Evolutionary conservation across 2,113 vertebrate genomes (phyloP).

Genomic region (Leptobrachium leishanense): DNA sequence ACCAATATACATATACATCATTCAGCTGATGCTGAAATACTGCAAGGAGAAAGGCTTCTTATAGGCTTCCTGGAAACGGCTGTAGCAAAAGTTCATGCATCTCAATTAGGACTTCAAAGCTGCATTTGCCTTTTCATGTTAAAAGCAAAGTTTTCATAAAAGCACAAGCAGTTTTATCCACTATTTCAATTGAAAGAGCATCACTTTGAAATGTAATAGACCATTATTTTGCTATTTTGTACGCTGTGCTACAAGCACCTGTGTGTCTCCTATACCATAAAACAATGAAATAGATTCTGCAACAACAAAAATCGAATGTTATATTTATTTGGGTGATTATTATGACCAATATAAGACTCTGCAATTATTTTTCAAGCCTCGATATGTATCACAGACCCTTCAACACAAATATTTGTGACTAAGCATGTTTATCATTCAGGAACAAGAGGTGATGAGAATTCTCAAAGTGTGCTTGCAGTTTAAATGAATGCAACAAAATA

Average conservation of each 20-base stretch:
- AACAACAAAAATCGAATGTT: neutral
- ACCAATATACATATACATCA: neutral
- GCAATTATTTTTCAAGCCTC: too few species aligned
- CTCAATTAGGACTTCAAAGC: constrained; percentile 77
- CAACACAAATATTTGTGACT: too few species aligned
- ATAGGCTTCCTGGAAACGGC: constrained; percentile 54
- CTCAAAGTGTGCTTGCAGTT: too few species aligned
- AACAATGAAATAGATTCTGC: constrained; percentile 4
- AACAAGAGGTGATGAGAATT: too few species aligned
- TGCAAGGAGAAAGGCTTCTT: neutral
- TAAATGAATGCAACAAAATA: too few species aligned
- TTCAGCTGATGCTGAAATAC: neutral
- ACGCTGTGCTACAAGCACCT: constrained; percentile 54
- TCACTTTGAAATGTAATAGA: constrained; percentile 75
- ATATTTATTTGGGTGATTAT: neutral
- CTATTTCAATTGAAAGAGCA: constrained; percentile 70
- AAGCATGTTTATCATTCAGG: too few species aligned
- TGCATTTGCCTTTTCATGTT: constrained; percentile 62
- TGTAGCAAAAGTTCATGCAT: constrained; percentile 61
- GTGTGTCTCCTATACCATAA: constrained; percentile 2
- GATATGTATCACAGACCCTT: too few species aligned
- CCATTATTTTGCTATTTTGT: constrained; percentile 66
- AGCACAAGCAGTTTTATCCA: constrained; percentile 71
- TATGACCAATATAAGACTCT: too few species aligned
- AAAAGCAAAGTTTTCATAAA: constrained; percentile 66